These are phyloP conservation scores for Oryzias woworae DNA, from an alignment of 2,113 vertebrate genomes.

Conservation along the genomic window DNA sequence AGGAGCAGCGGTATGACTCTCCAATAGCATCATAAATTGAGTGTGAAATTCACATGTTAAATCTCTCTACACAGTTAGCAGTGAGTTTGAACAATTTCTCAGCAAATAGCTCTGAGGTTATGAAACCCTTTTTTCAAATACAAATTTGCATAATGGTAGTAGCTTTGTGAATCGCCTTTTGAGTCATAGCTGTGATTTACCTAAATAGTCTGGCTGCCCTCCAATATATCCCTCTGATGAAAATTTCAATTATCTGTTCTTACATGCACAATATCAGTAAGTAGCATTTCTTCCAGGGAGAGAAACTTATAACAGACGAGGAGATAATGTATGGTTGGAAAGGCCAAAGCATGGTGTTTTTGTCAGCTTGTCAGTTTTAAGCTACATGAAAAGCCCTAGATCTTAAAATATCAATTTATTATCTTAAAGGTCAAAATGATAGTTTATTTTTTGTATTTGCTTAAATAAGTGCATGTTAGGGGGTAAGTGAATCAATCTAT, in stretches of 20 bases:
- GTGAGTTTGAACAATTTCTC: slow-evolving; percentile 70
- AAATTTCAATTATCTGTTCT: slow-evolving; percentile 63
- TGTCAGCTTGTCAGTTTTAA: too few relatives aligned
- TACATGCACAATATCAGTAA: slow-evolving; percentile 63
- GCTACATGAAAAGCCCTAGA: too few relatives aligned
- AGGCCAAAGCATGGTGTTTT: slow-evolving; percentile 20
- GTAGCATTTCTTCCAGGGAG: slow-evolving; percentile 24
- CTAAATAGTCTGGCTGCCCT: slow-evolving; percentile 69
- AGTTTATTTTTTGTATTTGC: too few relatives aligned
- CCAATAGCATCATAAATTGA: slow-evolving; percentile 76
- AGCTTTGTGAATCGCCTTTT: slow-evolving; percentile 63
- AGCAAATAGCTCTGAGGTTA: slow-evolving; percentile 73
- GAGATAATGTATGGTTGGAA: slow-evolving; percentile 36
- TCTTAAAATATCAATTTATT: too few relatives aligned
- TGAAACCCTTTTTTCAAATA: slow-evolving; percentile 73
- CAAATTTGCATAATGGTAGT: slow-evolving; percentile 72
- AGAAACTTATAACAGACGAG: slow-evolving; percentile 21
- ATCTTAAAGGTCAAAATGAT: too few relatives aligned
- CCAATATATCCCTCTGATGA: slow-evolving; percentile 69
- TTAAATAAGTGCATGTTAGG: too few relatives aligned
- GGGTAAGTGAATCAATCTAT: too few relatives aligned
- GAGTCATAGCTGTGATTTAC: slow-evolving; percentile 75
- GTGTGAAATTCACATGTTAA: slow-evolving; percentile 77
- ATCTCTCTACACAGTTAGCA: slow-evolving; percentile 70
- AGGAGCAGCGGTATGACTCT: slow-evolving; percentile 74